These are phyloP conservation scores for Propithecus coquereli DNA, from an alignment of 2,113 vertebrate species.

Conservation along the genomic window DNA sequence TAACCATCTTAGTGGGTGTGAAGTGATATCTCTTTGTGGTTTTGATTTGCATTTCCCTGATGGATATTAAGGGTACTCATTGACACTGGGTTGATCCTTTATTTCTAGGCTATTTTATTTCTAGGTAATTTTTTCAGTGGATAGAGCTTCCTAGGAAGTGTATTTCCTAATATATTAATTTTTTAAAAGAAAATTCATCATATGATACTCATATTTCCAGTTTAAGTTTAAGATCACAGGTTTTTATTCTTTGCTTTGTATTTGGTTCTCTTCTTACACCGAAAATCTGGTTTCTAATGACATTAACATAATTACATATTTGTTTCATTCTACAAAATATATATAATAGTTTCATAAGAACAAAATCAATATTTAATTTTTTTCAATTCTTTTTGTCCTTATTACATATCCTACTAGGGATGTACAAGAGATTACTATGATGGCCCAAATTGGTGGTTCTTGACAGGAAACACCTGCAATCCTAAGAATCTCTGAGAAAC, in stretches of 20 bases:
- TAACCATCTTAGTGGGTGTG: background rate
- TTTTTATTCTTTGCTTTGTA: background rate
- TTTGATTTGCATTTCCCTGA: background rate
- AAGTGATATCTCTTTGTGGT: background rate
- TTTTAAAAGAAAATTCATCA: background rate
- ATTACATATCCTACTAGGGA: background rate
- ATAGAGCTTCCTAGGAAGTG: background rate
- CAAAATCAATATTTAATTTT: background rate
- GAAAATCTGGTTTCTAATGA: background rate
- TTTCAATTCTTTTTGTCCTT: background rate
- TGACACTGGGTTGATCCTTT: background rate
- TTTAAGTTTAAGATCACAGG: background rate
- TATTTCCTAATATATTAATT: background rate
- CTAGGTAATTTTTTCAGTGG: background rate
- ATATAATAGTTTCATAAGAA: background rate
- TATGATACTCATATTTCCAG: background rate
- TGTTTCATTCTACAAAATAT: background rate
- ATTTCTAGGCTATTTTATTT: background rate
- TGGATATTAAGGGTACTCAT: background rate
- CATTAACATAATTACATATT: background rate
- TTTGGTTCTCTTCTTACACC: background rate
- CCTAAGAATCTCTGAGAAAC: background rate
- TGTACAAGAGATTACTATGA: background rate
- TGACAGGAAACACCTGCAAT: background rate
- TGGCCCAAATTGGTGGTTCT: background rate